Base-by-base conservation (phyloP, 2,113 vertebrate species). In the Corythornis cristatus region DNA sequence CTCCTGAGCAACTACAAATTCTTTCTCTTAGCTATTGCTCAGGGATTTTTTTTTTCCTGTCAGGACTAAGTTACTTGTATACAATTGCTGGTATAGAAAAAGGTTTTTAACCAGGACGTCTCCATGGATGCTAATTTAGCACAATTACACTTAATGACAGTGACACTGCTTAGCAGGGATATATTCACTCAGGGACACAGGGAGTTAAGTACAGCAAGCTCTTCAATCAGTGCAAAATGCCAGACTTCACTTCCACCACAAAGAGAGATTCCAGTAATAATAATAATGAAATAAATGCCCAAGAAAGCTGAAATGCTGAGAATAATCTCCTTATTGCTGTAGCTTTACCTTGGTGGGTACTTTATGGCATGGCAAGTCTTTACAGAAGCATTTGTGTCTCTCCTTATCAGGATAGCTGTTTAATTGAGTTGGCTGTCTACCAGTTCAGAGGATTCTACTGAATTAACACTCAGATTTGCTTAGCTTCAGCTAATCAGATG, bases 101-200 rank as follows among this genome's bases (percentile, higher is more conserved):
- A 72, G 26, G 19, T 17, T 54, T 83, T 72, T 54, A 89, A 72
- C 37, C 29, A 83, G 67, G 67, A 77, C 74, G 91, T 76, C 54
- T 85, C 85, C 78, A 45, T 48, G 37, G 75, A 29, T 86, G 64
- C 51, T 92, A 91, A 86, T 91, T 91, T 92, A 92, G 72, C 23
- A 80, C 65, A 92, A 86, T 77, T 94, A 87, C 11, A 93, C 26
- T 68, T 93, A 86, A 86, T 81, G 73, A 84, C 31, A 81, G 16
- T 65, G 70, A 82, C 82, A 88, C 72, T 74, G 57, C 54, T 85
- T 76, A 94, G 53, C 14, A 51, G 60, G 58, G 67, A 45, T 62
- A 25, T 79, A 66, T 37, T 73, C 46, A 79, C 64, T 48, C 40
- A 71, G 60, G 82, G 73, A 72, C 68, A 91, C 14, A 46, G 66